phyloP scores from a whole-genome alignment of 2,888 invertebrate species.

The Axea sp. region DNA sequence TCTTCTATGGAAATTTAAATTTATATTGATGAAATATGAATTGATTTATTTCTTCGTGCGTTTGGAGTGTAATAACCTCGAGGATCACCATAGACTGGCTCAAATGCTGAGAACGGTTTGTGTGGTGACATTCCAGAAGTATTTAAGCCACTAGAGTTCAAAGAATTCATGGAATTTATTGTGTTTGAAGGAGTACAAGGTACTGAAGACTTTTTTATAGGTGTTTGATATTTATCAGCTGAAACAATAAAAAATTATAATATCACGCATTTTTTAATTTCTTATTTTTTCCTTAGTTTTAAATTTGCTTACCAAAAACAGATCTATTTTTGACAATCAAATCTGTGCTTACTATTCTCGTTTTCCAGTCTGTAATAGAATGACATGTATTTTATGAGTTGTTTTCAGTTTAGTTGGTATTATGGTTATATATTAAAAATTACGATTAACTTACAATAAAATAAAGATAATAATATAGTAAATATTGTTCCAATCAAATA shows the following conservation, averaged over 20 bases:
- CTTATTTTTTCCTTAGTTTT: background rate
- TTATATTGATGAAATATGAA: constrained; percentile 58
- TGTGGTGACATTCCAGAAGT: constrained; percentile 70
- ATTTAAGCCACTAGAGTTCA: constrained; percentile 68
- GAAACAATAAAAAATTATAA: constrained; percentile 3
- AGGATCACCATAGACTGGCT: constrained; percentile 74
- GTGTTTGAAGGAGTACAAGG: constrained; percentile 65
- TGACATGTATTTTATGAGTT: no score
- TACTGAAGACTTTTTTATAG: constrained; percentile 68
- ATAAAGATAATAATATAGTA: constrained; percentile 71
- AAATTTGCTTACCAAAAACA: constrained; percentile 71
- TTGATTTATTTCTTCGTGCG: constrained; percentile 68
- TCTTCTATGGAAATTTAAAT: constrained; percentile 38
- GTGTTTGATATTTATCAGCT: constrained; percentile 75
- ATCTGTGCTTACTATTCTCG: constrained; percentile 72
- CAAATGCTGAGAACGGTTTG: constrained; percentile 74
- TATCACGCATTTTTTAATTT: background rate
- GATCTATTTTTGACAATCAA: constrained; percentile 72
- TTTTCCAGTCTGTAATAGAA: constrained; percentile 73
- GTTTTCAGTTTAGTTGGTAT: no score
- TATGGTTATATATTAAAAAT: no score
- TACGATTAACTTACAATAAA: constrained; percentile 72
- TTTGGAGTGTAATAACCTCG: constrained; percentile 70
- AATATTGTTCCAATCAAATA: constrained; percentile 74
- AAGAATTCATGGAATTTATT: constrained; percentile 63